A percentile compares a stretch with the other conserved stretches of the same genome.
phyloP scores from a whole-genome alignment of 1,140 invertebrate genomes.

The Steinernema khuongi region DNA sequence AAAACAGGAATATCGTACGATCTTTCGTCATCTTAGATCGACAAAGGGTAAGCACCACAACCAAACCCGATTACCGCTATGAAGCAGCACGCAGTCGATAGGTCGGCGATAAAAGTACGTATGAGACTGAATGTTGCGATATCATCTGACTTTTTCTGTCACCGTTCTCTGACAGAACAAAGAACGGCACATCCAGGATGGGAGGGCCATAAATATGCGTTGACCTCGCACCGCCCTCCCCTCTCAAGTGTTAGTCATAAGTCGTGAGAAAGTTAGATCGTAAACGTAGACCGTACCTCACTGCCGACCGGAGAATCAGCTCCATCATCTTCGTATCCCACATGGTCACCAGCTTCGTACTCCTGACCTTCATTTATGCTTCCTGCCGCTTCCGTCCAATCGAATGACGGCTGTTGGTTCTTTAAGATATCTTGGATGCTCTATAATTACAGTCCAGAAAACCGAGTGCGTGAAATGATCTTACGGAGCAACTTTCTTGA shows the following conservation, averaged over 20 bases:
- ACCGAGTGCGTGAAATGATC: too few species aligned
- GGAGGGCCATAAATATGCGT: neutral
- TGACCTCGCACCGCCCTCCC: neutral
- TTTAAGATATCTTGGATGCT: neutral
- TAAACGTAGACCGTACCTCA: neutral
- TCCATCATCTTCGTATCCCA: neutral
- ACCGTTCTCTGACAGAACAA: neutral
- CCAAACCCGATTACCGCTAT: too few species aligned
- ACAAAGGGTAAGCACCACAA: neutral
- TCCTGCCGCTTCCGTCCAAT: neutral
- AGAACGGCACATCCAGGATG: conserved; percentile 12
- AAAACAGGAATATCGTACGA: neutral
- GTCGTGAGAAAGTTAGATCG: neutral
- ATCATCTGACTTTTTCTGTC: conserved; percentile 11
- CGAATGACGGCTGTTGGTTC: neutral
- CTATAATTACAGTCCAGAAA: neutral
- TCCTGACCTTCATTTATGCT: neutral
- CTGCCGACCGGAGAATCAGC: neutral
- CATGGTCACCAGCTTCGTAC: neutral
- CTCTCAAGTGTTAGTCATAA: neutral
- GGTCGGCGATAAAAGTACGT: conserved; percentile 3
- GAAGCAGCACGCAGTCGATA: too few species aligned
- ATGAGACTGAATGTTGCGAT: neutral
- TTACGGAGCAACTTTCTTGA: too few species aligned
- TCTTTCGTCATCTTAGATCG: neutral